phyloP scores from a whole-genome alignment of 2,797 vertebrate species.

The Enteromius afrohamiltoni region DNA sequence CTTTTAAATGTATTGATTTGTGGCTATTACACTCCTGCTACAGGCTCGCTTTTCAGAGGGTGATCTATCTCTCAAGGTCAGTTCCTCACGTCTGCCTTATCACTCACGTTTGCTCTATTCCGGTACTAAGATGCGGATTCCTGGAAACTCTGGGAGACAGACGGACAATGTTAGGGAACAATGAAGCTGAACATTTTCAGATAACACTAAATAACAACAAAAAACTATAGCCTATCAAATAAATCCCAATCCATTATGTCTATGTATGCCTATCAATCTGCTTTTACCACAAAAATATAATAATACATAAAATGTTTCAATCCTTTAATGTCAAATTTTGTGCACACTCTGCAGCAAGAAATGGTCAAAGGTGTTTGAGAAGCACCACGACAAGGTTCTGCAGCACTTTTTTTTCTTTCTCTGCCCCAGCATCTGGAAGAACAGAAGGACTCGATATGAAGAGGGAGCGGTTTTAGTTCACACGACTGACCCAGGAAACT shows the following conservation, averaged over 20 bases:
- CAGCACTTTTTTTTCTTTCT: slow-evolving; percentile 13
- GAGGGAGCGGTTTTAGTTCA: slow-evolving; percentile 71
- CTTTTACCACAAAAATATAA: not conserved
- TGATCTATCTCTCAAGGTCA: slow-evolving; percentile 77
- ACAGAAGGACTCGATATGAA: slow-evolving; percentile 74
- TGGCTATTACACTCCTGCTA: slow-evolving; percentile 75
- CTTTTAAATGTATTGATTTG: slow-evolving; percentile 83
- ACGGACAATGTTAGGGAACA: not conserved
- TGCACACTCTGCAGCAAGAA: not conserved
- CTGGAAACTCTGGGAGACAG: slow-evolving; percentile 68
- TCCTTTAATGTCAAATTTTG: not conserved
- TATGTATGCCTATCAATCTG: not conserved
- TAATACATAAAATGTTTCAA: not conserved
- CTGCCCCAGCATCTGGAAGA: slow-evolving; percentile 73
- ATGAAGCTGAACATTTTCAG: not conserved
- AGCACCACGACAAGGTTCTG: slow-evolving; percentile 72
- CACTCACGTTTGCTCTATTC: slow-evolving; percentile 70
- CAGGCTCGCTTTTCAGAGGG: slow-evolving; percentile 76
- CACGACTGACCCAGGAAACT: slow-evolving; percentile 70
- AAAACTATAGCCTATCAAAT: not conserved
- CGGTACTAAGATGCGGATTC: slow-evolving; percentile 69
- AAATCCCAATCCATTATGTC: not conserved
- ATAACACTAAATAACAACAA: not conserved
- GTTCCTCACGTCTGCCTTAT: slow-evolving; percentile 78
- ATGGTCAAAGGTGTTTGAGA: slow-evolving; percentile 25